A percentile compares a stretch with the other conserved stretches of the same genome.
Evolutionary conservation across 1,140 invertebrate genomes (phyloP).

Genomic region (Drosophila prosaltans): DNA sequence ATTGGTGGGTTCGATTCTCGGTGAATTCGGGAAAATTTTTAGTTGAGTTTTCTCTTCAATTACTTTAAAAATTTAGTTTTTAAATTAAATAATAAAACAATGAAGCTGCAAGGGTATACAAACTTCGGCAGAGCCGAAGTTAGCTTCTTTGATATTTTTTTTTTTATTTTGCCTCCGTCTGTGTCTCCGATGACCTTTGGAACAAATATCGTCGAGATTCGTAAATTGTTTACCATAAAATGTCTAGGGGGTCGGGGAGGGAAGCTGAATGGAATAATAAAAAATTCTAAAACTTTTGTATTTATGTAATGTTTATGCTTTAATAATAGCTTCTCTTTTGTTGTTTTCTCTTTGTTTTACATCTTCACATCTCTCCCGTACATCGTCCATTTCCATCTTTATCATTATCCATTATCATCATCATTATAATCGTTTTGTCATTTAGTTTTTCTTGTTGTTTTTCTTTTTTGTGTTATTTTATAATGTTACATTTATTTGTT

Average conservation of each 20-base stretch:
- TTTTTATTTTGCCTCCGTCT: not conserved
- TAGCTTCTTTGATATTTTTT: too few species aligned
- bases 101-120: too few species aligned
- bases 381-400: constrained; percentile 21
- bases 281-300: constrained; percentile 14
- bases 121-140: too few species aligned
- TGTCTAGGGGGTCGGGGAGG: not conserved
- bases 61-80: too few species aligned
- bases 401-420: constrained; percentile 56
- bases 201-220: not conserved
- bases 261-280: not conserved
- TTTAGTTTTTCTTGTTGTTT: constrained; percentile 35
- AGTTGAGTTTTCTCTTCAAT: too few species aligned
- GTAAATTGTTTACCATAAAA: not conserved
- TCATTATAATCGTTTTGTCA: constrained; percentile 63
- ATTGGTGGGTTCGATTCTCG: too few species aligned
- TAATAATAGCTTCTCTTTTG: constrained; percentile 58
- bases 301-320: constrained; percentile 48
- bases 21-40: too few species aligned
- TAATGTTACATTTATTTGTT: constrained; percentile 40
- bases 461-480: constrained; percentile 48
- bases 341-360: constrained; percentile 21
- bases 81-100: too few species aligned
- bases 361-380: constrained; percentile 27
- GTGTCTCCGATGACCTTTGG: not conserved